Evolutionary conservation across 1,140 invertebrate species (phyloP).

Genomic region (Meloidogyne floridensis): DNA sequence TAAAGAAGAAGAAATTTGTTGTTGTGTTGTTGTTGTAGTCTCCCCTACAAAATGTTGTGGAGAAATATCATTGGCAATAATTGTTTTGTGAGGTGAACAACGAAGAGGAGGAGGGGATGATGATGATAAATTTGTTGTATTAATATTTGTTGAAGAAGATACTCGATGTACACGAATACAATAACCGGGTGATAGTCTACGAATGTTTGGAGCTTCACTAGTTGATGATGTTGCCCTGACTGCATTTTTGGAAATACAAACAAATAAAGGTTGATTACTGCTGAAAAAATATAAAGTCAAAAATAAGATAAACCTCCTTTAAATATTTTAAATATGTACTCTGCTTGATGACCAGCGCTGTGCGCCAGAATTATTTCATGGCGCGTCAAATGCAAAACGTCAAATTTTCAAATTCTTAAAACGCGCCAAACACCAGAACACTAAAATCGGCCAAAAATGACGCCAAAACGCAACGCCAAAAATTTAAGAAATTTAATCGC

Average conservation of each 20-base stretch:
- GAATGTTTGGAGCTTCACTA: conserved; percentile 53
- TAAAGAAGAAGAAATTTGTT: not conserved
- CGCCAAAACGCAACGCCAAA: too few species aligned
- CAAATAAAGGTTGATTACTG: conserved; percentile 60
- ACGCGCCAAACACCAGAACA: too few species aligned
- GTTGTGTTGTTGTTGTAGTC: conserved; percentile 19
- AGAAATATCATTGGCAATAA: conserved; percentile 24
- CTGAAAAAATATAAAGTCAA: conserved; percentile 41
- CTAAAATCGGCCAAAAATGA: too few species aligned
- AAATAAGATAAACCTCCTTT: too few species aligned
- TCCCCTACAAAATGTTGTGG: not conserved
- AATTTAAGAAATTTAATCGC: too few species aligned
- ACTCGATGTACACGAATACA: conserved; percentile 64
- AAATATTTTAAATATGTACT: too few species aligned
- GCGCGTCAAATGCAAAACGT: too few species aligned
- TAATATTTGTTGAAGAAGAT: not conserved
- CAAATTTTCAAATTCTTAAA: too few species aligned
- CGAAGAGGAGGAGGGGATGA: not conserved
- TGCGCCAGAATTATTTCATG: too few species aligned
- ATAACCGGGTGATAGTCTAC: conserved; percentile 62
- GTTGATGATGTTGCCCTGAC: not conserved
- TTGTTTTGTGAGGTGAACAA: not conserved
- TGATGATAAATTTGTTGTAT: conserved; percentile 11
- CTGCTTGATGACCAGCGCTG: too few species aligned
- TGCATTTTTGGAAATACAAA: conserved; percentile 55